Evolutionary conservation across 2,797 vertebrate species (phyloP), one percentile per base, ranked within the genome.

Genomic region (Melanotaenia boesemani): DNA sequence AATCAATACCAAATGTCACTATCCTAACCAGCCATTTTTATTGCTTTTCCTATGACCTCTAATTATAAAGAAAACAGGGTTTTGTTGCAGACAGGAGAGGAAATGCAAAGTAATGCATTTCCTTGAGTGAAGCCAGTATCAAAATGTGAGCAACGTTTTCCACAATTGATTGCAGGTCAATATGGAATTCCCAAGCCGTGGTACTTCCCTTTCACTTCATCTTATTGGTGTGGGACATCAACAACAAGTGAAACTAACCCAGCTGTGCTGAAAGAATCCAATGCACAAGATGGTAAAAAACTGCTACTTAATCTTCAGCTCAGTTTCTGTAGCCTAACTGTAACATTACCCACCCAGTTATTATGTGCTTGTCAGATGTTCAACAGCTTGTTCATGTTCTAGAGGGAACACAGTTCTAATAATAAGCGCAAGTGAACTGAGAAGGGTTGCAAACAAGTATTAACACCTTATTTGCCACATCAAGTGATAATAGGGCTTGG

Each of bases 121-220:
- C 69, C 81, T 72, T 13, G 63, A 62, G 77, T 68, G 66, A 72
- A 66, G 62, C 32, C 46, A 63, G 67, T 76, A 83, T 80, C 75
- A 67, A 83, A 88, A 78, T 72, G 58, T 84, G 63, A 80, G 56
- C 85, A 72, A 80, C 80, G 41, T 72, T 80, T 28, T 78, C 39
- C 15, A 3, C 1, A 5, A 74, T 83, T 84, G 56, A 83, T 91
- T 91, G 79, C 86, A 99, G 98, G 98, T 48, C 97, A 99, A 71
- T 99, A 96, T 66, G 97, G 98, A 46, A 97, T 99, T 82, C 96
- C 98, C 4, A 97, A 94, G 84, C 96, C 96, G 0, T 99, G 97
- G 96, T 98, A 98, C 86, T 99, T 99, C 70, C 97, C 95, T 32
- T 96, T 97, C 70, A 97, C 96, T 1, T 92, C 94, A 20, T 96